Evolutionary conservation across 2,888 invertebrate species (phyloP).

Genomic region (Schizaphis graminum): DNA sequence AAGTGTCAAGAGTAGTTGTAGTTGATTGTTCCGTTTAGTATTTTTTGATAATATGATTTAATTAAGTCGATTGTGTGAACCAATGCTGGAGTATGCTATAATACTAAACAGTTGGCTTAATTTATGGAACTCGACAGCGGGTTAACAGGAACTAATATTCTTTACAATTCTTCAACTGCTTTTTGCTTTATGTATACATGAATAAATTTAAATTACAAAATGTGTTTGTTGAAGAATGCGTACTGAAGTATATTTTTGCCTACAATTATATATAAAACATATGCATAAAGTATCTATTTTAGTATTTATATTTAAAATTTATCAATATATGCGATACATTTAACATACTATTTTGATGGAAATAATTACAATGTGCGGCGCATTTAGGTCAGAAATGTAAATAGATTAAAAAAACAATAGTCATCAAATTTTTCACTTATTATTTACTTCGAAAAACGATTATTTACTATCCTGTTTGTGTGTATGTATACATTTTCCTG

Average conservation of each 20-base stretch:
- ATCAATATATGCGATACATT: neutral
- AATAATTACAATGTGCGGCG: neutral
- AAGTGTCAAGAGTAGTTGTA: neutral
- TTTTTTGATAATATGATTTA: constrained; percentile 20
- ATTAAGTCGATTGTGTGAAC: constrained; percentile 13
- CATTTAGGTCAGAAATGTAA: neutral
- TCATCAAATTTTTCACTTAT: constrained; percentile 17
- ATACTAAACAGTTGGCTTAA: neutral
- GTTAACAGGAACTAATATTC: constrained; percentile 25
- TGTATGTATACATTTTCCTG: constrained; percentile 36
- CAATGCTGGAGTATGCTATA: neutral
- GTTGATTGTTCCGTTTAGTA: neutral
- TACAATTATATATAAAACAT: neutral
- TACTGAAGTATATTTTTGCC: neutral
- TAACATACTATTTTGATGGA: neutral
- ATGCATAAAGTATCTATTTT: neutral
- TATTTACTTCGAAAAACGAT: constrained; percentile 43
- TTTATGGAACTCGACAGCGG: neutral
- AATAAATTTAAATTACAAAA: constrained; percentile 27
- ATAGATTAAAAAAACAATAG: constrained; percentile 40
- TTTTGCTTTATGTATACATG: constrained; percentile 10
- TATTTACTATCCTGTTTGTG: constrained; percentile 43
- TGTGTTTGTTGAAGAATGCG: neutral
- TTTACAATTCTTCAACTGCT: constrained; percentile 16
- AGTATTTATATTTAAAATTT: neutral